A percentile compares a stretch with the other conserved stretches of the same genome.
phyloP scores from a whole-genome alignment of 2,113 vertebrate genomes.

The Amblyopsis rosae region DNA sequence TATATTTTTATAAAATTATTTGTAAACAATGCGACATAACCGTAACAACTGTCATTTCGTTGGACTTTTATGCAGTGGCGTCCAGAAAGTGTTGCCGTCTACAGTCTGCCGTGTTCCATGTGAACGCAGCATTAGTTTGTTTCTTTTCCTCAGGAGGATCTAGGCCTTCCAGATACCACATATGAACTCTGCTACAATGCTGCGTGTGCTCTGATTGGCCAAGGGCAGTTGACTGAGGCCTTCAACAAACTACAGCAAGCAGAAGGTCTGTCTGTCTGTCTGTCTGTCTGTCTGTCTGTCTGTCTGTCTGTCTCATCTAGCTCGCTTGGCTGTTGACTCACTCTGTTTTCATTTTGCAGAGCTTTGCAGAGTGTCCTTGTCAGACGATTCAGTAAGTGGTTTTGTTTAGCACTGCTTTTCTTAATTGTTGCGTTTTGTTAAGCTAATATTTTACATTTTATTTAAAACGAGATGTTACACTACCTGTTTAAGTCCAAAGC shows the following conservation, averaged over 20 bases:
- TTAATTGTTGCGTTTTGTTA: background rate
- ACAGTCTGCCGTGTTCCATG: no score
- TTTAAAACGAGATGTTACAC: no score
- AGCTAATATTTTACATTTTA: no score
- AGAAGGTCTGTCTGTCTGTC: constrained; percentile 81
- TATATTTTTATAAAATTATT: no score
- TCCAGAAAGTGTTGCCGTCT: background rate
- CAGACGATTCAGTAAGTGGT: constrained; percentile 93
- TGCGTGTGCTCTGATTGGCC: constrained; percentile 90
- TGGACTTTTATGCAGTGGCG: no score
- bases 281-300: fast-evolving
- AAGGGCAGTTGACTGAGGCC: constrained; percentile 85
- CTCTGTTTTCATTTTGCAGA: constrained; percentile 72
- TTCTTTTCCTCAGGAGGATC: constrained; percentile 81
- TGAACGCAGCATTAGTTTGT: background rate
- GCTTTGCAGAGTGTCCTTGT: constrained; percentile 87
- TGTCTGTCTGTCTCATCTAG: background rate
- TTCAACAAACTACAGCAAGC: constrained; percentile 89
- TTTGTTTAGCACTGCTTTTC: background rate
- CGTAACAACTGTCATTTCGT: background rate
- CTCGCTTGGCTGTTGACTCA: background rate
- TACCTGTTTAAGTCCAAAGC: no score
- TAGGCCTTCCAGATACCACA: constrained; percentile 89
- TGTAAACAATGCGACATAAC: no score
- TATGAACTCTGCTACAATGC: constrained; percentile 96